phyloP scores from a whole-genome alignment of 37 sponge, comb jelly and placozoan species.

The Spongilla lacustris region DNA sequence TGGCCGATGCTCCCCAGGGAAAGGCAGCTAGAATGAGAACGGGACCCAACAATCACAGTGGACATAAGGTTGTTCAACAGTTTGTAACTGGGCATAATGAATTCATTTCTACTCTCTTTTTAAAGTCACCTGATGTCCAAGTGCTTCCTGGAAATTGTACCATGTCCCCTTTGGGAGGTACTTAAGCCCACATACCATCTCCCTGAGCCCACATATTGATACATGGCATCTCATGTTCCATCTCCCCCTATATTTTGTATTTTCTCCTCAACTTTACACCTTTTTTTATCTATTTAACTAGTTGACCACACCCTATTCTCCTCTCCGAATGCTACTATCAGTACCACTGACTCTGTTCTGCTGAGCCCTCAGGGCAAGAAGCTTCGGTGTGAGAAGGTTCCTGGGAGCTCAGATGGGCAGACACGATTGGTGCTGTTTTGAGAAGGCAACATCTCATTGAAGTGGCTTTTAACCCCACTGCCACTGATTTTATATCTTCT shows the following conservation, averaged over 20 bases:
- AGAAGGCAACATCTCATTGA: background rate
- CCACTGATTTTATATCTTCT: background rate
- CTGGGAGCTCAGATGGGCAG: slow-evolving; percentile 31
- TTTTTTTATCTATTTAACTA: background rate
- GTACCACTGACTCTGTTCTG: background rate
- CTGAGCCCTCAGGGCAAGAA: slow-evolving; percentile 31
- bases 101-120: background rate
- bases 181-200: background rate
- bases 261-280: background rate
- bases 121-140: background rate
- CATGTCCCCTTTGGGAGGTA: background rate
- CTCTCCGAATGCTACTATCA: slow-evolving; percentile 11
- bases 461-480: background rate
- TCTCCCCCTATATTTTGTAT: too few relatives aligned
- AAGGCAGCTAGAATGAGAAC: background rate
- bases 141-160: background rate
- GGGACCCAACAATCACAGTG: background rate
- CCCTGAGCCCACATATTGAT: background rate
- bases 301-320: slow-evolving; percentile 11
- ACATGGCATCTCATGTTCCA: background rate
- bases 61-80: background rate
- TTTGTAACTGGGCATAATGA: background rate
- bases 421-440: slow-evolving; percentile 6
- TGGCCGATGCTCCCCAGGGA: background rate
- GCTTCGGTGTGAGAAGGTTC: slow-evolving; percentile 14